phyloP scores from a whole-genome alignment of 2,888 invertebrate genomes.

The Dryobotodes eremita region DNA sequence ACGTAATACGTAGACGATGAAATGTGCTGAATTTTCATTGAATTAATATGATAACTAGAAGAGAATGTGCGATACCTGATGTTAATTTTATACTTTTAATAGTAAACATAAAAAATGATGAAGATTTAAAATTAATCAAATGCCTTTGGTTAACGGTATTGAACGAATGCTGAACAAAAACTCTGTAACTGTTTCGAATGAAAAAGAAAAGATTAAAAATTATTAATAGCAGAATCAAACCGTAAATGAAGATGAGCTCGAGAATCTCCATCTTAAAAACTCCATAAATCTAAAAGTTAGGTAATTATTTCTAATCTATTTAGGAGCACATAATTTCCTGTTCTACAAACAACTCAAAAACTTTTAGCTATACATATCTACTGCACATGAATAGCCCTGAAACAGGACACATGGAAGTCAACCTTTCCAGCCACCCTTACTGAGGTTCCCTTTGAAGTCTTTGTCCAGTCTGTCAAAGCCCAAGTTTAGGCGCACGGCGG shows the following conservation, averaged over 20 bases:
- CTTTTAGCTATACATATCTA: conserved; percentile 21
- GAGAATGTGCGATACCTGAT: conserved; percentile 1
- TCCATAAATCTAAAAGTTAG: not conserved
- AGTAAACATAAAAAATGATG: not conserved
- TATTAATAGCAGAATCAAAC: not conserved
- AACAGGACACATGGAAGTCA: conserved; percentile 45
- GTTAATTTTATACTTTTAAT: conserved; percentile 32
- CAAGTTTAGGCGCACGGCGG: conserved; percentile 62
- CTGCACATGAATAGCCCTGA: not conserved
- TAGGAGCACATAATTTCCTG: not conserved
- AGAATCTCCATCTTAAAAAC: not conserved
- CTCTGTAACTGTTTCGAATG: not conserved
- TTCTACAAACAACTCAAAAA: conserved; percentile 18
- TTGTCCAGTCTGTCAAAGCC: conserved; percentile 73
- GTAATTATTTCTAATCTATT: not conserved
- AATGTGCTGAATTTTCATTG: conserved; percentile 46
- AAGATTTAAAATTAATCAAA: not conserved
- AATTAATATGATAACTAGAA: conserved; percentile 26
- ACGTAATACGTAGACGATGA: conserved; percentile 55
- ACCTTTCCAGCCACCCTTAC: conserved; percentile 60
- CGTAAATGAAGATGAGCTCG: not conserved
- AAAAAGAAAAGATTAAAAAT: not conserved
- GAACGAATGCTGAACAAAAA: not conserved
- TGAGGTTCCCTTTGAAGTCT: conserved; percentile 65
- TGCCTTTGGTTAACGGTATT: not conserved